Evolutionary conservation across 2,113 vertebrate genomes (phyloP), one percentile per base, ranked within the genome.

Genomic region (Elephantulus edwardii): DNA sequence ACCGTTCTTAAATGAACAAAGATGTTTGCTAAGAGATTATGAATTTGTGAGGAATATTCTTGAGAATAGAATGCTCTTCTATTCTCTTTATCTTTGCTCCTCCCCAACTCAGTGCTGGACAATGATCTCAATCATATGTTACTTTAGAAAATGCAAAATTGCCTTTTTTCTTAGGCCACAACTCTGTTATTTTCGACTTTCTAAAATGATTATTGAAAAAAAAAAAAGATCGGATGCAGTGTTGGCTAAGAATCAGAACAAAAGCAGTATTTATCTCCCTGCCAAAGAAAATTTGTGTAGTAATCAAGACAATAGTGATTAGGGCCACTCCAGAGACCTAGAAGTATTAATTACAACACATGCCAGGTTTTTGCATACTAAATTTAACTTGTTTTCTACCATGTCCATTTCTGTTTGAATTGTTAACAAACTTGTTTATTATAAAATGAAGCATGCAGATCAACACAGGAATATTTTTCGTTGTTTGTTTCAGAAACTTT

Each of bases 1-100:
- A 80, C 75, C 58, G 93, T 96, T 95, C 92, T 96, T 96, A 92
- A 95, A 91, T 96, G 88, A 84, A 92, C 95, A 97, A 95, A 96
- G 84, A 96, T 96, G 93, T 94, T 97, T 95, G 96, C 96, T 96
- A 86, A 95, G 88, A 96, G 95, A 96, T 94, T 96, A 92, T 96
- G 95, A 95, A 95, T 95, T 89, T 96, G 82, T 95, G 77, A 97
- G 94, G 93, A 92, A 94, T 93, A 93, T 74, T 72, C 64, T 92
- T 76, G 50, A 88, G 80, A 86, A 26, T 77, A 68, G 71, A 89
- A 79, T 85, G 78, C 5, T 58, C 35, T 93, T 89, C 81, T 64
- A 2, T 88, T 90, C 64, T 85, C 89, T 88, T 83, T 68, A 95
- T 93, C 89, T 89, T 86, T 89, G 50, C 46, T 85, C n/a, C 33